Evolutionary conservation across 2,888 invertebrate genomes (phyloP).

Genomic region (Brassicogethes aeneus): DNA sequence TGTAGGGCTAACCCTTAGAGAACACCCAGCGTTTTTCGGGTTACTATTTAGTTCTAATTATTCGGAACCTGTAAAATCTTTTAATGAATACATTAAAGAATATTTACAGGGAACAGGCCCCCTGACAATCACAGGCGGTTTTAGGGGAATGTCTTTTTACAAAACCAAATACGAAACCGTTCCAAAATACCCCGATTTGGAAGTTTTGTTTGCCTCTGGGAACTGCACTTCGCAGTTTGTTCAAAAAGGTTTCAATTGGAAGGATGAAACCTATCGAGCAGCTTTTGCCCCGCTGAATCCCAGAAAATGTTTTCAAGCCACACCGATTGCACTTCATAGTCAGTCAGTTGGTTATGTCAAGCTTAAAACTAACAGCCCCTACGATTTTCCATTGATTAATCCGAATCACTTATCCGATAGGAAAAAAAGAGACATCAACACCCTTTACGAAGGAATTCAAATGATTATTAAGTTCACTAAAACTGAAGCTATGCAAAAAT

Average conservation of each 20-base stretch:
- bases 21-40: constrained; percentile 6
- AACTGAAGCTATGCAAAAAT: constrained; percentile 28
- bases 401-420: not conserved
- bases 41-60: constrained; percentile 3
- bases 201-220: not conserved
- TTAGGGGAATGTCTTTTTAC: constrained; percentile 2
- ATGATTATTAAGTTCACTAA: constrained; percentile 38
- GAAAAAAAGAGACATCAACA: constrained; percentile 38
- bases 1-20: constrained; percentile 7
- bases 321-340: constrained; percentile 19
- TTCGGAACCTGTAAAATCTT: not conserved
- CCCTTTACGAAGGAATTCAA: constrained; percentile 44
- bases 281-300: not conserved
- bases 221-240: not conserved
- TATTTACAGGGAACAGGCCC: not conserved
- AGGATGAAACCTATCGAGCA: not conserved
- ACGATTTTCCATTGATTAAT: constrained; percentile 17
- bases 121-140: constrained; percentile 1
- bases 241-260: not conserved
- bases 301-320: not conserved
- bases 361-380: constrained; percentile 17
- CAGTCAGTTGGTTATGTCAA: constrained; percentile 52
- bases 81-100: not conserved
- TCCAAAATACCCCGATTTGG: not conserved
- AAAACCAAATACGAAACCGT: constrained; percentile 1